These are phyloP conservation scores for Amblyjoppa fuscipennis DNA, from an alignment of 2,888 invertebrate species.

Conservation along the genomic window DNA sequence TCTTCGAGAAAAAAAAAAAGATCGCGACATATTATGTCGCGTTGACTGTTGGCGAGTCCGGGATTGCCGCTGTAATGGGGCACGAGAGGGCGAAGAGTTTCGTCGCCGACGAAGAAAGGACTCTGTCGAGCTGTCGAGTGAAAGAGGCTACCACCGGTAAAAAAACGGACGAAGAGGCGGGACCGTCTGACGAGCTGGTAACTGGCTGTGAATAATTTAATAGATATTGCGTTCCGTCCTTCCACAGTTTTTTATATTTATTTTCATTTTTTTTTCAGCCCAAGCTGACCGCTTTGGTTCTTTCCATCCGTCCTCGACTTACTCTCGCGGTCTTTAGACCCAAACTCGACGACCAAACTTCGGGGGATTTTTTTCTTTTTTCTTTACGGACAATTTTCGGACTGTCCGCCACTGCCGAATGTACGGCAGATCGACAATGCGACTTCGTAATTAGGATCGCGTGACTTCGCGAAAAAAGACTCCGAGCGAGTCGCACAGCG, in stretches of 20 bases:
- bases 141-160: slow-evolving; percentile 54
- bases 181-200: slow-evolving; percentile 79
- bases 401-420: background rate
- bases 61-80: slow-evolving; percentile 48
- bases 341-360: slow-evolving; percentile 50
- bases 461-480: slow-evolving; percentile 16
- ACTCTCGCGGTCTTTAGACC: slow-evolving; percentile 42
- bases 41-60: slow-evolving; percentile 34
- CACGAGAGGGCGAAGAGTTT: slow-evolving; percentile 41
- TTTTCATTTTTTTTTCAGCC: slow-evolving; percentile 47
- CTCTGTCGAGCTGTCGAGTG: slow-evolving; percentile 55
- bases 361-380: slow-evolving; percentile 21
- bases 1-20: slow-evolving; percentile 18
- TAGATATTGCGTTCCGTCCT: slow-evolving; percentile 76
- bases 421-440: slow-evolving; percentile 5
- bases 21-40: slow-evolving; percentile 20
- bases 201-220: slow-evolving; percentile 82
- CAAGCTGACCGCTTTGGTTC: slow-evolving; percentile 47
- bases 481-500: background rate
- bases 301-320: slow-evolving; percentile 34
- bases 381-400: slow-evolving; percentile 13
- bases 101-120: slow-evolving; percentile 68
- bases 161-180: slow-evolving; percentile 76
- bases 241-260: slow-evolving; percentile 23
- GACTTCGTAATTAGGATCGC: slow-evolving; percentile 44